Percentiles rank a stretch among this genome's conserved stretches.
phyloP scores from a whole-genome alignment of 2,888 invertebrate genomes.

The Conistra vaccinii region DNA sequence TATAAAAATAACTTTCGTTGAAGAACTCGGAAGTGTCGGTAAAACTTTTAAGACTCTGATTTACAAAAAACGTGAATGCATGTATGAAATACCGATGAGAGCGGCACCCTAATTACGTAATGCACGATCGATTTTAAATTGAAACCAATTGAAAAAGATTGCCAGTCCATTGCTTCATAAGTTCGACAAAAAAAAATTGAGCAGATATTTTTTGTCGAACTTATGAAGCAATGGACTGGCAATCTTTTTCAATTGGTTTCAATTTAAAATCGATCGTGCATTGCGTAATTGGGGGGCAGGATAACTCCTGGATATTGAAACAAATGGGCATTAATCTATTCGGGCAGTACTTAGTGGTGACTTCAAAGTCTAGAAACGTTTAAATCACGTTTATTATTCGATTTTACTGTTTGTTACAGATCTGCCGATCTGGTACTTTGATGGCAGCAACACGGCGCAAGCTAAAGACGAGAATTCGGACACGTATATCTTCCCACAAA shows the following conservation, averaged over 20 bases:
- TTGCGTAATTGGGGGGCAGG: too few species aligned
- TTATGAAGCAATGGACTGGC: too few species aligned
- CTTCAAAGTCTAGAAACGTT: slow-evolving; percentile 52
- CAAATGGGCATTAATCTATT: slow-evolving; percentile 26
- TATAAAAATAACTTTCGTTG: not conserved
- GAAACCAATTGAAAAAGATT: too few species aligned
- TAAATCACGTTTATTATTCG: slow-evolving; percentile 58
- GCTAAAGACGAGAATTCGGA: slow-evolving; percentile 93
- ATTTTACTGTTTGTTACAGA: slow-evolving; percentile 82
- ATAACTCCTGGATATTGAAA: not conserved
- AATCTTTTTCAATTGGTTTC: too few species aligned
- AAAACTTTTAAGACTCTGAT: slow-evolving; percentile 6
- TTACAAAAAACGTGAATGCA: not conserved
- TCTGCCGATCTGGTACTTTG: slow-evolving; percentile 94
- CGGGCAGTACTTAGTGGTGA: not conserved
- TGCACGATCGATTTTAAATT: too few species aligned
- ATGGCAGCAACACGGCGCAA: slow-evolving; percentile 94
- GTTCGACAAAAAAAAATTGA: too few species aligned
- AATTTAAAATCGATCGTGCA: too few species aligned
- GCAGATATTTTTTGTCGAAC: too few species aligned
- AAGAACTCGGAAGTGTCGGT: not conserved
- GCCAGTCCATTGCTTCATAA: too few species aligned
- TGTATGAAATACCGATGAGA: not conserved
- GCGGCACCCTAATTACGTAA: too few species aligned
- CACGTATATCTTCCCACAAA: slow-evolving; percentile 94